phyloP scores from a whole-genome alignment of 2,113 vertebrate species.

The Dissostichus mawsoni region DNA sequence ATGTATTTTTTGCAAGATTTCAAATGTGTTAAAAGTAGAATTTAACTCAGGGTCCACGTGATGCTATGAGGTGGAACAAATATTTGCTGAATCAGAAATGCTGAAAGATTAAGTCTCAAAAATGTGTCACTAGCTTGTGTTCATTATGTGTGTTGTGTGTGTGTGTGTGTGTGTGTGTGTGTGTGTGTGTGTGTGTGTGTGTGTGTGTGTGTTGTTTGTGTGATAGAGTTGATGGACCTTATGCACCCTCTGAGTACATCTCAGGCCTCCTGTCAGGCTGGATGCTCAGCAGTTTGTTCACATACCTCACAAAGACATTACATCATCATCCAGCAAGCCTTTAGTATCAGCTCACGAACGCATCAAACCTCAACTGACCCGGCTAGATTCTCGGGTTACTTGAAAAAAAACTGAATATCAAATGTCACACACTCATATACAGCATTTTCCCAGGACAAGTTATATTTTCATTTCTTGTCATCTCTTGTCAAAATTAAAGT shows the following conservation, averaged over 20 bases:
- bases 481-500: neutral
- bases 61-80: slow-evolving; percentile 41
- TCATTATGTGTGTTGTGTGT: neutral
- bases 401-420: slow-evolving; percentile 6
- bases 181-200: neutral
- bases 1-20: neutral
- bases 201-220: neutral
- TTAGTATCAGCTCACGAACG: slow-evolving; percentile 15
- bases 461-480: neutral
- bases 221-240: neutral
- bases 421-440: neutral
- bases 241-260: slow-evolving; percentile 23
- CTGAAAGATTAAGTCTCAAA: slow-evolving; percentile 43
- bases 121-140: slow-evolving; percentile 26
- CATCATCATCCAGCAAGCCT: slow-evolving; percentile 49
- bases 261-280: slow-evolving; percentile 23
- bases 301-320: slow-evolving; percentile 55
- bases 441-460: slow-evolving; percentile 13
- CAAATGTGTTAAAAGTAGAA: neutral
- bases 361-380: neutral
- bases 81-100: slow-evolving; percentile 50
- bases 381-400: slow-evolving; percentile 3
- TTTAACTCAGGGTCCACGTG: neutral
- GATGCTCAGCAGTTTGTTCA: slow-evolving; percentile 40
- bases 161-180: slow-evolving; percentile 15